Base-by-base conservation (phyloP, 2,113 vertebrate genomes). In the Todiramphus saurophagus region DNA sequence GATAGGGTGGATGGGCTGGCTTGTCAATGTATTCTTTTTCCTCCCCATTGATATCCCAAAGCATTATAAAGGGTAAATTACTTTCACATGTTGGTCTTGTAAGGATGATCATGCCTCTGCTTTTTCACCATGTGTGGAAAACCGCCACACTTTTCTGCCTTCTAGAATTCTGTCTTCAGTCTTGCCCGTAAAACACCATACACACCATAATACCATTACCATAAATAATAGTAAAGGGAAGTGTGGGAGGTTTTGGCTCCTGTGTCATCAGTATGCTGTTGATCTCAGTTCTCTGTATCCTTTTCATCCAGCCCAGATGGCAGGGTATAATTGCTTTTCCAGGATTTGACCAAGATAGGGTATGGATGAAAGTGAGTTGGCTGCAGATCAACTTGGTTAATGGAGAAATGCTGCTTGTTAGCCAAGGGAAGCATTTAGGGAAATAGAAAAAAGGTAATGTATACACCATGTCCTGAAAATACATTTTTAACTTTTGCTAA, bases 211-310 rank as follows among this genome's bases (percentile, higher is more conserved):
- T 86, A 60, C 88, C 91, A 85, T 95, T 94, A 95, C 92, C 92
- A 87, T 97, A 96, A 97, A 97, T 97, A 97, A 96, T 73, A 96
- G 90, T 84, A 87, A 81, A 90, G 94, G 94, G 84, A 94, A 96
- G 70, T 89, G 95, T 96, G 96, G 92, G 96, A 94, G 94, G 91
- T 95, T 96, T 97, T 96, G 96, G 95, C 95, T 96, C 66, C 70
- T 76, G 86, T 95, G 90, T 96, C 94, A 93, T 96, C 95, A 95
- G 53, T 94, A 33, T 76, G 69, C 83, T 95, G 95, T 95, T 96
- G 94, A 95, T 95, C 77, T 94, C 90, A 30, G n/a, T 93, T 89
- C 80, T 94, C 53, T 92, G 66, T 95, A 94, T 96, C 69, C 94
- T 96, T 97, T 95, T 96, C 91, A 91, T 95, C 90, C 92, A 97